Base-by-base conservation (phyloP, 2,888 invertebrate genomes). In the Onthophagus sagittarius region DNA sequence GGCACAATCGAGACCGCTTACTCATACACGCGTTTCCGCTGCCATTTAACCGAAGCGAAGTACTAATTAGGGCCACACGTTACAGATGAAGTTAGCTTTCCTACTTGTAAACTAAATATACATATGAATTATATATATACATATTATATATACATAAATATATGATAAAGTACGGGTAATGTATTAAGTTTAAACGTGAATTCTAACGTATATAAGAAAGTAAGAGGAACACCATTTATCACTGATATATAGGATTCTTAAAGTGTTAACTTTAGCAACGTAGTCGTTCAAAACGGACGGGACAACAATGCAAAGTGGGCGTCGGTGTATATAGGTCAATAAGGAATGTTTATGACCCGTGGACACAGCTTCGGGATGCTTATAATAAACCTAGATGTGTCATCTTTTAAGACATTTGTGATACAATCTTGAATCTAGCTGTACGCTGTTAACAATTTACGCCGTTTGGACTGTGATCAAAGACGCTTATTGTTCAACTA, bases 111-210 rank as follows among this genome's bases (percentile, higher is more conserved):
- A 67, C 67, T 67, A 67, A 67, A 67, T 67, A 39, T 72, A 53
- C 69, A 73, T 73, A 74, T 74, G 79, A 77, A 78, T 81, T 78
- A 77, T 78, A 53, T 53, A 76, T 77, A 79, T 77, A 76, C 79
- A 79, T 78, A 74, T 75, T 72, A 69, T 72, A 72, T 65, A 71
- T 72, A 72, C 69, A 72, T 72, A 53, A 53, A 53, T 53, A 53
- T 53, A 53, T 53, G 39, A 53, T 53, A 67, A 67, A 67, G 67
- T 67, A 67, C 67, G 67, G 67, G 67, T 67, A 67, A 67, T 31
- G 32, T 67, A 67, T 32, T 67, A 67, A 67, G 67, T 67, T 67
- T 67, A 67, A 31, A 31, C 67, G 23, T 53, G 39, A 53, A 53
- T 53, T 53, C 39, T 53, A 53, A 53, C 67, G 31, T 31, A 31